Conservation (phyloP, 2,888 invertebrate genomes). For the Oasisia sp. region DNA sequence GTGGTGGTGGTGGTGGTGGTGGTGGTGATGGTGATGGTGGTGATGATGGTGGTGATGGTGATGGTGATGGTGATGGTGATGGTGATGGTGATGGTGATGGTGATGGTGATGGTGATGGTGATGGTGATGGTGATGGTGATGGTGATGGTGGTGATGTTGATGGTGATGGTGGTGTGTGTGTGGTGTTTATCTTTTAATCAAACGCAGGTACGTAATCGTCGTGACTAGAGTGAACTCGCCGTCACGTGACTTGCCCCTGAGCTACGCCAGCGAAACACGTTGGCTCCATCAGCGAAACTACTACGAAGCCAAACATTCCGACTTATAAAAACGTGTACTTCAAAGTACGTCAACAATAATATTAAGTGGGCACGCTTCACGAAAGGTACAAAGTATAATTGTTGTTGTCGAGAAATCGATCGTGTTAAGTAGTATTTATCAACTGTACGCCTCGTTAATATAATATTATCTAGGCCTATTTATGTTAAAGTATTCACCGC, state of each 20-base stretch:
- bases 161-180: slow-evolving; percentile 28
- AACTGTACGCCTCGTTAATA: no score
- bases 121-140: slow-evolving; percentile 26
- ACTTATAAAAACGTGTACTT: background rate
- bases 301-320: background rate
- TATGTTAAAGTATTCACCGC: background rate
- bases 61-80: slow-evolving; percentile 19
- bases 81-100: background rate
- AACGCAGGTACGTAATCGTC: background rate
- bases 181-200: background rate
- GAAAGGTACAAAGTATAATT: background rate
- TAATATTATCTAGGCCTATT: no score
- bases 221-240: no score
- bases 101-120: slow-evolving; percentile 23
- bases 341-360: background rate
- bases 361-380: background rate
- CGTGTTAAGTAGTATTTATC: no score
- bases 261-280: background rate
- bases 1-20: slow-evolving; percentile 27
- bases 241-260: background rate
- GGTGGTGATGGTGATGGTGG: slow-evolving; percentile 31
- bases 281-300: background rate
- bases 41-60: slow-evolving; percentile 21
- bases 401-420: background rate
- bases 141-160: slow-evolving; percentile 30